A percentile compares a stretch with the other conserved stretches of the same genome.
Conservation (phyloP, 35 echinoderm and acorn worm genomes). For the Apostichopus californicus region DNA sequence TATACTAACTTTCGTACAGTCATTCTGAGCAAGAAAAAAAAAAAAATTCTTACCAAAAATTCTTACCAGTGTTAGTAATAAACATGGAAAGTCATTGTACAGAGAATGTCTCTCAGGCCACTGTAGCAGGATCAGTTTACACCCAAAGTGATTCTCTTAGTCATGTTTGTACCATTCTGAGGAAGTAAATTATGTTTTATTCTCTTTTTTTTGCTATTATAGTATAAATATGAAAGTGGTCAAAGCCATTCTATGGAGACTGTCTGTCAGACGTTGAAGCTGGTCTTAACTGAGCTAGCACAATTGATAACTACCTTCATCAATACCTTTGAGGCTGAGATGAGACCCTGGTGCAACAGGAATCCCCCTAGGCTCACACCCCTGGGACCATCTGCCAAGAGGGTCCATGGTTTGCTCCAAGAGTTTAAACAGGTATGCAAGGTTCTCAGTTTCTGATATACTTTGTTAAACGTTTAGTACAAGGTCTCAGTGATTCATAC, state of each 20-base stretch:
- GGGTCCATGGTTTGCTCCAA: constrained; percentile 68
- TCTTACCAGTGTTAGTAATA: too few species aligned
- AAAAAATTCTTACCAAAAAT: too few species aligned
- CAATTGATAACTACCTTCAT: constrained; percentile 95
- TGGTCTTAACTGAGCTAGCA: constrained; percentile 86
- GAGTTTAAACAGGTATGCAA: too few species aligned
- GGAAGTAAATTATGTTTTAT: too few species aligned
- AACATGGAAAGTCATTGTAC: too few species aligned
- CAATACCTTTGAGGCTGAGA: constrained; percentile 91
- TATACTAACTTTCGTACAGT: too few species aligned
- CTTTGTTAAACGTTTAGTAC: neutral
- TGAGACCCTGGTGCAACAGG: constrained; percentile 94
- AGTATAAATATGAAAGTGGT: neutral
- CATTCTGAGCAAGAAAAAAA: too few species aligned
- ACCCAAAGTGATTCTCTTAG: too few species aligned
- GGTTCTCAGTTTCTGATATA: neutral
- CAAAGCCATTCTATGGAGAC: constrained; percentile 33
- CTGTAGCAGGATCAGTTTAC: too few species aligned
- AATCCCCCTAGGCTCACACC: constrained; percentile 75
- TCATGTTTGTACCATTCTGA: too few species aligned
- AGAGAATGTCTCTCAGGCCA: too few species aligned
- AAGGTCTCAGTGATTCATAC: neutral
- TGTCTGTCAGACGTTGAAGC: constrained; percentile 82
- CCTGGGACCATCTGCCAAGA: constrained; percentile 85
- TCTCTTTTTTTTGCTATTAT: neutral